Evolutionary conservation across 2,113 vertebrate species (phyloP).

Genomic region (Chaetorhynchus papuensis): DNA sequence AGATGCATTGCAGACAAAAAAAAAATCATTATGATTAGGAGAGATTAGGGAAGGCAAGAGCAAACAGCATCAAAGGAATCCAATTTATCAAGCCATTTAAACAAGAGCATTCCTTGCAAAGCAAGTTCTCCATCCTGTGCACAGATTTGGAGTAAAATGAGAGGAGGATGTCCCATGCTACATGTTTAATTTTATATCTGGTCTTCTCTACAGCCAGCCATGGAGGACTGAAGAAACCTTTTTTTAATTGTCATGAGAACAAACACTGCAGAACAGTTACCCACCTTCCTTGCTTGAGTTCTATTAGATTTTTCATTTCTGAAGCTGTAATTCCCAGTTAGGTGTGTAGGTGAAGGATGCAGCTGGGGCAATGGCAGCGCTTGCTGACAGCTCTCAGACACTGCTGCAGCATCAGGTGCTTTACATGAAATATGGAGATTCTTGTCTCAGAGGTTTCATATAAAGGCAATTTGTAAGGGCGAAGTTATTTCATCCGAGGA

Average conservation of each 20-base stretch:
- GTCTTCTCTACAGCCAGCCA: background rate
- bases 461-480: background rate
- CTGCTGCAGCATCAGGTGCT: background rate
- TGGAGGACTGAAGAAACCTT: background rate
- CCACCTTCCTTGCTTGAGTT: background rate
- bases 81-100: conserved; percentile 32
- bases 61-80: conserved; percentile 35
- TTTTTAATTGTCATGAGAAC: background rate
- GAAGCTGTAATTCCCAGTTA: background rate
- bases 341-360: background rate
- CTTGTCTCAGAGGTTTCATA: background rate
- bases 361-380: background rate
- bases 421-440: background rate
- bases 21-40: conserved; percentile 31
- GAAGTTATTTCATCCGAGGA: background rate
- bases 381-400: background rate
- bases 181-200: background rate
- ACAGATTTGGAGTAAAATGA: background rate
- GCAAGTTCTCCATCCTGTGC: background rate
- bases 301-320: background rate
- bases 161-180: background rate
- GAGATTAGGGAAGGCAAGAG: conserved; percentile 38
- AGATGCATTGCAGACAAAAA: conserved; percentile 11
- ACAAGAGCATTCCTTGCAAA: background rate
- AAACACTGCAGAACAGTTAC: background rate